A percentile compares a stretch with the other conserved stretches of the same genome.
Evolutionary conservation across 2,888 invertebrate species (phyloP).

Genomic region (Galeruca laticollis): DNA sequence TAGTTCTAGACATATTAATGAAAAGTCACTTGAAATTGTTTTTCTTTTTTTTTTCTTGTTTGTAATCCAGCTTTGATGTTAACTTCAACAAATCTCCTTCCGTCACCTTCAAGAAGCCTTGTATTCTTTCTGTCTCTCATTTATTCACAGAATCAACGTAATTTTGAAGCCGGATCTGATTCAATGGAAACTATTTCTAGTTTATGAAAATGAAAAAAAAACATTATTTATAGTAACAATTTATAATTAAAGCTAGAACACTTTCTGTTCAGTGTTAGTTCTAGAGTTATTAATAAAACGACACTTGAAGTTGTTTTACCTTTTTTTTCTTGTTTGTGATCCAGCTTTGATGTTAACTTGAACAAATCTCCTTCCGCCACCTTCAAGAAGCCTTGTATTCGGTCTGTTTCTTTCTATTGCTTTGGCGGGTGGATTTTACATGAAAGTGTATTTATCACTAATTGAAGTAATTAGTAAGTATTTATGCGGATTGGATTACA

Average conservation of each 20-base stretch:
- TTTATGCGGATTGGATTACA: slow-evolving; percentile 6
- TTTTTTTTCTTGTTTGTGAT: slow-evolving; percentile 8
- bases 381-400: slow-evolving; percentile 14
- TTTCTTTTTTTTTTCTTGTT: slow-evolving; percentile 9
- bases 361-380: slow-evolving; percentile 41
- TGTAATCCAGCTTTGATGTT: slow-evolving; percentile 36
- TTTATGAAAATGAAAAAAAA: slow-evolving; percentile 19
- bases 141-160: too few relatives aligned
- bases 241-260: slow-evolving; percentile 24
- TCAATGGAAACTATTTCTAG: slow-evolving; percentile 12
- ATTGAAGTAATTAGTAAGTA: slow-evolving; percentile 16
- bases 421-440: slow-evolving; percentile 26
- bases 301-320: slow-evolving; percentile 16
- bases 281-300: slow-evolving; percentile 27
- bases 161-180: background rate
- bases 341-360: slow-evolving; percentile 39
- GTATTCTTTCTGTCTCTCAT: too few relatives aligned
- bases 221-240: slow-evolving; percentile 23
- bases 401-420: slow-evolving; percentile 2
- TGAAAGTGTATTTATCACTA: slow-evolving; percentile 29
- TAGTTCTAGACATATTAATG: slow-evolving; percentile 26
- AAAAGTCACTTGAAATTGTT: slow-evolving; percentile 21
- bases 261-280: slow-evolving; percentile 29
- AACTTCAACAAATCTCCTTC: slow-evolving; percentile 40
- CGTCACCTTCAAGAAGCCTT: background rate